A percentile compares a stretch with the other conserved stretches of the same genome.
Conservation (phyloP, 53 echinoderm and acorn worm genomes). For the Luidia sarsii region DNA sequence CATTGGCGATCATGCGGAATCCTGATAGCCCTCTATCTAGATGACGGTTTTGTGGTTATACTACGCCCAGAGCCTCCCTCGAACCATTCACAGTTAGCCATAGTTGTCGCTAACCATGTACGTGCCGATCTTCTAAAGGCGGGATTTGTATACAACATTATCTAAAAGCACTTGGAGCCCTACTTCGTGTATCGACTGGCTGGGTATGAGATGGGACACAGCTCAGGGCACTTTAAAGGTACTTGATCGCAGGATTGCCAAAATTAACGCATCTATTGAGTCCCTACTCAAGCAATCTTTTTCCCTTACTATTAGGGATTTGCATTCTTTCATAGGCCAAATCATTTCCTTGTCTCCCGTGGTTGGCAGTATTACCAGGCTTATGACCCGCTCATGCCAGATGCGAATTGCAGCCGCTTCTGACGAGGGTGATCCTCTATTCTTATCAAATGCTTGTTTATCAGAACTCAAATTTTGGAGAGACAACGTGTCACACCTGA, state of each 20-base stretch:
- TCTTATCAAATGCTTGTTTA: not conserved
- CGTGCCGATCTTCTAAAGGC: conserved; percentile 9
- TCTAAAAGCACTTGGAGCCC: conserved; percentile 3
- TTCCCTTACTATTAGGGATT: not conserved
- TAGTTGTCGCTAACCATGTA: not conserved
- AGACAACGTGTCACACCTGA: conserved; percentile 7
- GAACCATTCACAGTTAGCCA: not conserved
- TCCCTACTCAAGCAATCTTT: not conserved
- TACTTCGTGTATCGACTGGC: not conserved
- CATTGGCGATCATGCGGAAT: conserved; percentile 36
- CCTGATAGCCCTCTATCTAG: conserved; percentile 13
- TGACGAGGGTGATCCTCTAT: conserved; percentile 10
- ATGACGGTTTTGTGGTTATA: conserved; percentile 14
- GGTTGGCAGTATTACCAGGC: conserved; percentile 18
- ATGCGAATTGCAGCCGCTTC: not conserved
- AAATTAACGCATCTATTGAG: not conserved
- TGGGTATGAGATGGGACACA: conserved; percentile 29
- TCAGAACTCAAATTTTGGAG: conserved; percentile 33
- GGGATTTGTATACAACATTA: conserved; percentile 27
- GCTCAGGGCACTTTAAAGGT: not conserved
- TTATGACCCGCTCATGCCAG: conserved; percentile 31
- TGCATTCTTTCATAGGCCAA: conserved; percentile 29
- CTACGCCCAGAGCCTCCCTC: not conserved
- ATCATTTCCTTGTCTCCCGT: conserved; percentile 32
- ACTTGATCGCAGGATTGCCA: not conserved